A percentile compares a stretch with the other conserved stretches of the same genome.
Evolutionary conservation across 2,797 vertebrate genomes (phyloP).

Genomic region (Microctenopoma stevenorrisi): DNA sequence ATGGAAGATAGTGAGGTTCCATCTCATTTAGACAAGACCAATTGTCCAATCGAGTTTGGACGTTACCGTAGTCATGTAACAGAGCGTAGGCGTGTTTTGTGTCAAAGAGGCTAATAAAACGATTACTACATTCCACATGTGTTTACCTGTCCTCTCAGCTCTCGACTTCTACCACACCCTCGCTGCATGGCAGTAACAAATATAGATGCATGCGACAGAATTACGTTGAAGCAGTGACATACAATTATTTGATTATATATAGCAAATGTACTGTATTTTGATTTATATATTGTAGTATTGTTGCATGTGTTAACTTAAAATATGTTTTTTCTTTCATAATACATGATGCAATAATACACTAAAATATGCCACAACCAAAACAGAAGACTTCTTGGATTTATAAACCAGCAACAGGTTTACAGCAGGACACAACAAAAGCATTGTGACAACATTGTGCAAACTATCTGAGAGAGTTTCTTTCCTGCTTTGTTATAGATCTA

Average conservation of each 20-base stretch:
- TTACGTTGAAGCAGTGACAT: slow-evolving; percentile 7
- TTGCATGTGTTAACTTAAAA: not conserved
- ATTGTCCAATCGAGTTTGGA: slow-evolving; percentile 58
- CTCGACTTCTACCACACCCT: slow-evolving; percentile 62
- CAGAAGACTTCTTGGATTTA: not conserved
- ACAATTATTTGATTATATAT: not conserved
- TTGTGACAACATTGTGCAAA: slow-evolving; percentile 17
- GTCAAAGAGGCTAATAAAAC: slow-evolving; percentile 66
- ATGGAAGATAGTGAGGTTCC: slow-evolving; percentile 31
- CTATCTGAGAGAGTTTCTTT: slow-evolving; percentile 4
- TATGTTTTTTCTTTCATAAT: not conserved
- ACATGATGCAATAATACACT: not conserved
- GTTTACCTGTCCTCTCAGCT: slow-evolving; percentile 68
- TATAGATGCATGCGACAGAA: slow-evolving; percentile 12
- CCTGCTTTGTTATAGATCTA: slow-evolving; percentile 46
- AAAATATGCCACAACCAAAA: not conserved
- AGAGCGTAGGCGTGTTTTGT: slow-evolving; percentile 62
- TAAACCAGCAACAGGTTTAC: slow-evolving; percentile 1
- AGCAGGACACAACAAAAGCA: slow-evolving; percentile 5
- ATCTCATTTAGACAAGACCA: slow-evolving; percentile 20
- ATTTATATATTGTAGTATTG: too few relatives aligned
- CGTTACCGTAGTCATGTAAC: slow-evolving; percentile 51
- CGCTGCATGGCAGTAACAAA: slow-evolving; percentile 44
- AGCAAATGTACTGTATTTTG: too few relatives aligned
- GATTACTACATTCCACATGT: slow-evolving; percentile 69